A percentile compares a stretch with the other conserved stretches of the same genome.
phyloP scores from a whole-genome alignment of 2,113 vertebrate species.

The Chloropsis hardwickii region DNA sequence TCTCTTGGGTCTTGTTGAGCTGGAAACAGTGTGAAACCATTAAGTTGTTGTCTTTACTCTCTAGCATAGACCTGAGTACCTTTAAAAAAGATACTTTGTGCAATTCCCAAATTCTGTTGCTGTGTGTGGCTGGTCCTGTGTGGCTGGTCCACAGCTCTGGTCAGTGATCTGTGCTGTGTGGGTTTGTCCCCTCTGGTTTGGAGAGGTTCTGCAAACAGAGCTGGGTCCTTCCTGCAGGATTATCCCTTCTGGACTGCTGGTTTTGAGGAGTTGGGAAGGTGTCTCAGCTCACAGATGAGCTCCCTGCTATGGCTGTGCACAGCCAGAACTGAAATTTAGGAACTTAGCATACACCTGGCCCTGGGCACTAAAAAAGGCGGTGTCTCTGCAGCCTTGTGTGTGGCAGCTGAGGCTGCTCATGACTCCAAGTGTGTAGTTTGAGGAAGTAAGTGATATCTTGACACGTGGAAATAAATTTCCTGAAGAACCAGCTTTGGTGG shows the following conservation, averaged over 20 bases:
- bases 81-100: not conserved
- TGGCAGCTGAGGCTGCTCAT: not conserved
- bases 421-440: not conserved
- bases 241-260: not conserved
- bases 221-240: not conserved
- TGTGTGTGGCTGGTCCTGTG: not conserved
- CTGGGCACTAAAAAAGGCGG: accelerated
- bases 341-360: not conserved
- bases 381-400: accelerated
- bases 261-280: not conserved
- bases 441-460: not conserved
- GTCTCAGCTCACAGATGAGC: not conserved
- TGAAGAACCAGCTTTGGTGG: not conserved
- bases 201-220: not conserved
- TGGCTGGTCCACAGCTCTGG: not conserved
- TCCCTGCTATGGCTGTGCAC: accelerated
- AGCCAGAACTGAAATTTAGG: not conserved
- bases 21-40: not conserved
- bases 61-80: not conserved
- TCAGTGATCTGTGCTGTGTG: accelerated
- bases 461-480: not conserved
- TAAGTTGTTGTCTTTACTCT: not conserved
- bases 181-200: not conserved
- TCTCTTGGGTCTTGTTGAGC: not conserved
- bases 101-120: not conserved